Evolutionary conservation across 2,888 invertebrate species (phyloP).

Genomic region (Lasioglossum lativentre): DNA sequence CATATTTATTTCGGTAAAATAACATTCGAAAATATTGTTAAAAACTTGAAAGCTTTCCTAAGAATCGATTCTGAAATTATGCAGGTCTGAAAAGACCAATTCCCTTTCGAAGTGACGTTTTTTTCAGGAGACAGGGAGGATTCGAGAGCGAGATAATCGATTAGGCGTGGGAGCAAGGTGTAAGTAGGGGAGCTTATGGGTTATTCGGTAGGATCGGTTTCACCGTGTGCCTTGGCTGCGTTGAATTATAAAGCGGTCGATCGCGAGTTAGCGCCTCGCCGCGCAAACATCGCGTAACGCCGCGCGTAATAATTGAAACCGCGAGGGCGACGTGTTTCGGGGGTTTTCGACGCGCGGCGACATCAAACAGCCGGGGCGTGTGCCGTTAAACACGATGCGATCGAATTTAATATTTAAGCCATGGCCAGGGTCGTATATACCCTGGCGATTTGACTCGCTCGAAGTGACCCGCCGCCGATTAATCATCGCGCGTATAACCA

Average conservation of each 20-base stretch:
- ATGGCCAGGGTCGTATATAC: background rate
- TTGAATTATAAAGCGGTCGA: slow-evolving; percentile 46
- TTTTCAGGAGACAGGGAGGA: background rate
- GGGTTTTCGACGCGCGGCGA: background rate
- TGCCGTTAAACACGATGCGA: background rate
- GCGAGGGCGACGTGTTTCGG: background rate
- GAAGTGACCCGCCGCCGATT: background rate
- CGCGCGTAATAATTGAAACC: slow-evolving; percentile 55
- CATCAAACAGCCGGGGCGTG: slow-evolving; percentile 14
- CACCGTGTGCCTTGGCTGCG: background rate
- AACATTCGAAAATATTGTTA: background rate
- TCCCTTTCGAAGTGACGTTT: background rate
- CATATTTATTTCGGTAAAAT: too few species aligned
- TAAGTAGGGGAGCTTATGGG: background rate
- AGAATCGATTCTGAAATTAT: background rate
- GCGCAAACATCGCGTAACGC: slow-evolving; percentile 44
- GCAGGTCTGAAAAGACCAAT: background rate
- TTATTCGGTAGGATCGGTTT: slow-evolving; percentile 12
- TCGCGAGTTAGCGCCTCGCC: slow-evolving; percentile 36
- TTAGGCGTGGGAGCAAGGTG: background rate
- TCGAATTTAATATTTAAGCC: background rate
- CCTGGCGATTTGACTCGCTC: background rate
- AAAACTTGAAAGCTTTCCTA: too few species aligned
- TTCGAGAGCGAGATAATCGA: slow-evolving; percentile 12
- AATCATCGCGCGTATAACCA: background rate